phyloP scores from a whole-genome alignment of 2,888 invertebrate genomes.

The Ligdia adustata region DNA sequence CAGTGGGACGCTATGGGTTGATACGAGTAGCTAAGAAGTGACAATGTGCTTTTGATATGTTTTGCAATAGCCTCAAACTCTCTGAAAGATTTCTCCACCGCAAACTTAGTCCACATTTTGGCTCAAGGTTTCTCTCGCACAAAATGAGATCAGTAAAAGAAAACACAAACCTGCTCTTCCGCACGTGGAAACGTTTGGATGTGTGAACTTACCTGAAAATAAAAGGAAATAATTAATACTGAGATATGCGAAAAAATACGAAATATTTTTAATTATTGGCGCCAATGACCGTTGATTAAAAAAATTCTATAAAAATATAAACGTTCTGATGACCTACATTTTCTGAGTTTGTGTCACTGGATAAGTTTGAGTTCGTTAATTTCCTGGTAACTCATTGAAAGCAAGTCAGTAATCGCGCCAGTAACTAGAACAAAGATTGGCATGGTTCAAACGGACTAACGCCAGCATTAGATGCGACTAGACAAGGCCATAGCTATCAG shows the following conservation, averaged over 20 bases:
- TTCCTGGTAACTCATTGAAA: constrained; percentile 18
- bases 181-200: constrained; percentile 15
- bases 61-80: too few relatives aligned
- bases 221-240: constrained; percentile 17
- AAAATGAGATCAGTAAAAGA: constrained; percentile 15
- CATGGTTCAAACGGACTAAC: constrained; percentile 70
- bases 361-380: constrained; percentile 7
- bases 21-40: too few relatives aligned
- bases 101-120: too few relatives aligned
- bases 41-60: too few relatives aligned
- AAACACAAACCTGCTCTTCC: constrained; percentile 37
- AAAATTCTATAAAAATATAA: too few relatives aligned
- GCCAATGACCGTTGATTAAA: constrained; percentile 49
- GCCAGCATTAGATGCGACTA: constrained; percentile 84
- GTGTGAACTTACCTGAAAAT: constrained; percentile 73
- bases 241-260: background rate
- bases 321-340: constrained; percentile 58
- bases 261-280: constrained; percentile 39
- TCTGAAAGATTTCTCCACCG: too few relatives aligned
- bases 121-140: constrained; percentile 8
- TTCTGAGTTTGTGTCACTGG: constrained; percentile 38
- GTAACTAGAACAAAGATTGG: constrained; percentile 53
- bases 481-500: constrained; percentile 84
- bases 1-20: too few relatives aligned
- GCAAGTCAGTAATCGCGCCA: constrained; percentile 42